Evolutionary conservation across 2,888 invertebrate species (phyloP), one percentile per base, ranked within the genome.

Genomic region (Orchesellides sinensis): DNA sequence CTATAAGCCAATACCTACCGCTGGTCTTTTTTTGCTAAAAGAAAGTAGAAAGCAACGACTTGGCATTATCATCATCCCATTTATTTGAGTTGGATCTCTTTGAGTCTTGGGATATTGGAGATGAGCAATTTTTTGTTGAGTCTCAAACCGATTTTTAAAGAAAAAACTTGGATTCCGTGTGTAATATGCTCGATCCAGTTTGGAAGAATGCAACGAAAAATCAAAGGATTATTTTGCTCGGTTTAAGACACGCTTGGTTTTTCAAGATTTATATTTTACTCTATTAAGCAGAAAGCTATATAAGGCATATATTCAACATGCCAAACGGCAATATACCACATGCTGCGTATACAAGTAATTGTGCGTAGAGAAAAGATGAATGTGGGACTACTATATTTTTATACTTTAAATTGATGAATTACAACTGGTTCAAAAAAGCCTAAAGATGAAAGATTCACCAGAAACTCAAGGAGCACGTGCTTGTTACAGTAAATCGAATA

Each of bases 151-250:
- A 17, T 77, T 54, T 40, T 8, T 8, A 8, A 10, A 45, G 54
- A 40, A 27, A 74, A 68, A 68, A 35, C n/a, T 14, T 8, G 52
- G 47, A 56, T 68, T 68, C 77, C 56, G 29, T 77, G 56, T 77
- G 68, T 68, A 77, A 77, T 77, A 35, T 56, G 54, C 17, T 47
- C 47, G 68, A 68, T 59, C 59, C 59, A 56, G 56, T 59, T 59
- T 75, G 40, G 56, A 21, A 32, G 61, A 74, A 68, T 45, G 47
- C 61, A 52, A 65, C 23, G 45, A 63, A 70, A 79, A 79, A 54
- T 79, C 79, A 79, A 78, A 72, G 79, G 79, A 72, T 79, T 79
- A 79, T 63, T 69, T 65, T 56, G 65, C 65, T n/a, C n/a, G n/a
- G n/a, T 65, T 65, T 47, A 79, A 72, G 47, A 65, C 63, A 56